Percentiles rank a stretch among this genome's conserved stretches.
Conservation (phyloP, 2,888 invertebrate genomes). For the Malthinus seriepunctatus region DNA sequence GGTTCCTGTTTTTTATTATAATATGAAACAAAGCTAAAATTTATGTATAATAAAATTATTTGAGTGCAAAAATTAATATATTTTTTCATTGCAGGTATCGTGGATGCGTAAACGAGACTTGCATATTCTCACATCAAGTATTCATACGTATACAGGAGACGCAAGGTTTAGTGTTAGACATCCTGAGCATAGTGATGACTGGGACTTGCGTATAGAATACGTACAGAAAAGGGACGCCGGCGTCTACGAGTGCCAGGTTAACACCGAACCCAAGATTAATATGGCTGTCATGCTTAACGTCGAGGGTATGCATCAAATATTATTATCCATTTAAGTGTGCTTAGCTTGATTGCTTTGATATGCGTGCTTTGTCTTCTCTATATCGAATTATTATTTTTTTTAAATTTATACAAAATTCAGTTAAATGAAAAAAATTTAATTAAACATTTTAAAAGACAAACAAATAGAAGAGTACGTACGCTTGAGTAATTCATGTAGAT, state of each 20-base stretch:
- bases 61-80: background rate
- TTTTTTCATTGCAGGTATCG: constrained; percentile 64
- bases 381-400: background rate
- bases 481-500: constrained; percentile 5
- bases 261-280: constrained; percentile 88
- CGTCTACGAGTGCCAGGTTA: constrained; percentile 87
- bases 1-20: too few relatives aligned
- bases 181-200: constrained; percentile 82
- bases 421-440: too few relatives aligned
- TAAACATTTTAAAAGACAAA: too few relatives aligned
- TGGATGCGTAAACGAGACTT: constrained; percentile 83
- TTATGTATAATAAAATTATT: background rate
- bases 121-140: constrained; percentile 83
- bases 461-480: background rate
- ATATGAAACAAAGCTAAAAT: too few relatives aligned
- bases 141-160: constrained; percentile 87
- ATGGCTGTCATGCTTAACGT: constrained; percentile 79
- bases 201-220: constrained; percentile 83
- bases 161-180: constrained; percentile 83
- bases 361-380: background rate
- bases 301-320: constrained; percentile 64
- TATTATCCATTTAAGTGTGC: constrained; percentile 10
- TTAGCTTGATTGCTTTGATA: constrained; percentile 5
- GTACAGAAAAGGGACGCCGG: constrained; percentile 84
- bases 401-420: too few relatives aligned